Evolutionary conservation across 1,140 invertebrate species (phyloP).

Genomic region (Magallana ariakensis): DNA sequence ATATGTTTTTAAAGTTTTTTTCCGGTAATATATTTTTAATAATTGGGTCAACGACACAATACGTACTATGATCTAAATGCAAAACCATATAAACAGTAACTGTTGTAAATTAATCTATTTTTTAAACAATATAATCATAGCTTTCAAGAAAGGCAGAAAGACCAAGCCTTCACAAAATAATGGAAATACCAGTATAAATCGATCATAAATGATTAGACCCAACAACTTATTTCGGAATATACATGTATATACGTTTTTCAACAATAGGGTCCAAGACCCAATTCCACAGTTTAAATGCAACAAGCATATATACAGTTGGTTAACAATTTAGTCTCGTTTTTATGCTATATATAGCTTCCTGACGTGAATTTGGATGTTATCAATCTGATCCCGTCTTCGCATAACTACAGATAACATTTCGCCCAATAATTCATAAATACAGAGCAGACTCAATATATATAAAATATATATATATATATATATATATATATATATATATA

Average conservation of each 20-base stretch:
- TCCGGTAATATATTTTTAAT: not conserved
- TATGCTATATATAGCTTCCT: slow-evolving; percentile 2
- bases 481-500: slow-evolving; percentile 26
- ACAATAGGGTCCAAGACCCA: not conserved
- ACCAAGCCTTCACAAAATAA: too few species aligned
- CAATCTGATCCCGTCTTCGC: not conserved
- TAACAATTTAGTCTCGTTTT: slow-evolving; percentile 8
- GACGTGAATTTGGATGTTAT: not conserved
- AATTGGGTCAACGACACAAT: not conserved
- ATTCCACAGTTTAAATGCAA: slow-evolving; percentile 13
- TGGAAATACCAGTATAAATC: not conserved
- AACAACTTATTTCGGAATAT: not conserved
- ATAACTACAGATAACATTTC: not conserved
- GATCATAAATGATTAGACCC: not conserved
- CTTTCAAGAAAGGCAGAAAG: not conserved
- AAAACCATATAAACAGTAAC: slow-evolving; percentile 1
- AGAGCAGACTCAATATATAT: slow-evolving; percentile 3
- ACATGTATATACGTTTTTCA: slow-evolving; percentile 3
- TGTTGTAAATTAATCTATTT: not conserved
- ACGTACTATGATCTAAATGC: not conserved
- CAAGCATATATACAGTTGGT: not conserved
- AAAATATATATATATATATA: not conserved
- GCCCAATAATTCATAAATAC: slow-evolving; percentile 22
- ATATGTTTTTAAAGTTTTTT: not conserved
- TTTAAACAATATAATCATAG: not conserved